Evolutionary conservation across 2,888 invertebrate genomes (phyloP).

Genomic region (Vesta saturnalis): DNA sequence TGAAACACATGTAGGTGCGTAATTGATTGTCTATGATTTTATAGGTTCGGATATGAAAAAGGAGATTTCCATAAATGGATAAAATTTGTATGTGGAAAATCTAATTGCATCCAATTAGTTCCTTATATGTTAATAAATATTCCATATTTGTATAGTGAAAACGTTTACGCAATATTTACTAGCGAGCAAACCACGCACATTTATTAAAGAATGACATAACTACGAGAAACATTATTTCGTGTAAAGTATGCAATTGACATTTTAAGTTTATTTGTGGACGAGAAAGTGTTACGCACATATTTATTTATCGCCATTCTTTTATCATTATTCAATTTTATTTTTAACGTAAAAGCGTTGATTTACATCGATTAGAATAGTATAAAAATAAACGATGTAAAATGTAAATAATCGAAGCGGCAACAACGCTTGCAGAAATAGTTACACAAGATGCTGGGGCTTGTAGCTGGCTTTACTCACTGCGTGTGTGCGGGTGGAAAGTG

Average conservation of each 20-base stretch:
- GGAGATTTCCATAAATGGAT: too few species aligned
- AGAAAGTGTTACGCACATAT: conserved; percentile 33
- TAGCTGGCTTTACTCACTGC: too few species aligned
- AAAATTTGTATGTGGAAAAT: too few species aligned
- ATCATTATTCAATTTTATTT: conserved; percentile 16
- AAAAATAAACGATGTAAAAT: background rate
- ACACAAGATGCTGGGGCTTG: conserved; percentile 14
- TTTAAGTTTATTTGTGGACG: conserved; percentile 28
- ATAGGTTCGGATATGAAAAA: too few species aligned
- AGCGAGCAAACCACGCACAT: background rate
- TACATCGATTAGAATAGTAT: background rate
- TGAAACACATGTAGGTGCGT: too few species aligned
- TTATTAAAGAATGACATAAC: conserved; percentile 10
- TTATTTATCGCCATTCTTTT: conserved; percentile 23
- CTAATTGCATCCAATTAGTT: background rate
- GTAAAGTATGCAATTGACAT: conserved; percentile 19
- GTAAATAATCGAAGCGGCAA: conserved; percentile 21
- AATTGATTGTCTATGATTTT: too few species aligned
- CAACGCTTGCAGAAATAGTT: conserved; percentile 24
- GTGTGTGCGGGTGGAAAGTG: conserved; percentile 39
- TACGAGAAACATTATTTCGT: conserved; percentile 8
- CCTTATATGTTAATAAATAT: background rate
- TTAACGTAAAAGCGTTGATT: background rate
- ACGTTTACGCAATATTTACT: background rate
- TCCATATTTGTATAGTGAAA: background rate